Base-by-base conservation (phyloP, 2,888 invertebrate species). In the Suillia variegata region DNA sequence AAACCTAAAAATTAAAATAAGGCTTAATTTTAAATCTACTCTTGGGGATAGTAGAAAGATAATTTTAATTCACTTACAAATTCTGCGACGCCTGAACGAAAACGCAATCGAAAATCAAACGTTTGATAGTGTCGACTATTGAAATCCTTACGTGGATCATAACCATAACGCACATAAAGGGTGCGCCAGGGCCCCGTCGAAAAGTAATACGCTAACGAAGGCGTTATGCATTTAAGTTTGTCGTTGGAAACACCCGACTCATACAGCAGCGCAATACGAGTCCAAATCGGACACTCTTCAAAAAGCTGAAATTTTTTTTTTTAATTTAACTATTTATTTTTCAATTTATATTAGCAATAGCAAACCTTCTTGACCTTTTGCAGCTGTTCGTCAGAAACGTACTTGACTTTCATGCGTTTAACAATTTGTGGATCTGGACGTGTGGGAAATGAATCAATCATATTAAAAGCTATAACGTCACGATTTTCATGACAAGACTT, bases 181-280 rank as follows among this genome's bases (percentile, higher is more conserved):
- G 90, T 87, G 65, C 96, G 86, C 96, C 97, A 99, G 0, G 97
- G 98, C 0, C 99, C 98, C 63, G 88, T 91, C 56, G 87, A 85
- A 80, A 92, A 93, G 77, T 94, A 94, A 78, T 93, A 92, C 0
- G 94, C 93, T 2, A 94, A 82, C 22, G 90, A 87, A 0, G 98
- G 96, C 60, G 97, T 84, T 13, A 96, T 85, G 58, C 87, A 85
- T 80, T 92, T 95, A 0, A 94, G 73, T 55, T 88, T 87, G 13
- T 87, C 86, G 1, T 80, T 74, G 1, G 85, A 83, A 45, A 89
- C 82, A 54, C 88, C 87, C 0, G 90, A 88, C 49, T 86, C 84
- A 71, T 86, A 88, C 56, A 87, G 82, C 13, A 98, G 76, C 0
- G 90, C 92, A 68, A 89, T 88, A 70, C 90, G 88, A 0, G 94